Evolutionary conservation across 2,797 vertebrate species (phyloP).

Genomic region (Mergus octosetaceus): DNA sequence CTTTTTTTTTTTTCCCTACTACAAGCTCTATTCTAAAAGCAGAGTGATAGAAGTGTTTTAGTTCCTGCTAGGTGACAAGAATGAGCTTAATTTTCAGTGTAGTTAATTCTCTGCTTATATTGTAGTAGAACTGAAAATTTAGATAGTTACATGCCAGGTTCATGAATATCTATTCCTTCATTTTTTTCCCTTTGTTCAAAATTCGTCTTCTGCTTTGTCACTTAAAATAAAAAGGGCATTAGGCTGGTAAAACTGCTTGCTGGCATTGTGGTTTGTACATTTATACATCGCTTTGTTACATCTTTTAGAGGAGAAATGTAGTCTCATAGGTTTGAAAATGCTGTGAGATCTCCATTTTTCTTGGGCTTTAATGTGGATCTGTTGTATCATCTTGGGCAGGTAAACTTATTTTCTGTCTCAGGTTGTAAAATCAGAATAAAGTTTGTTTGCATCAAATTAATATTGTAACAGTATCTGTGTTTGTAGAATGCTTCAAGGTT

Average conservation of each 20-base stretch:
- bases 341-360: slow-evolving; percentile 5
- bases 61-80: slow-evolving; percentile 14
- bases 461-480: not conserved
- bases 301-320: not conserved
- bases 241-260: not conserved
- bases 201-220: not conserved
- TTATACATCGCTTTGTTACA: not conserved
- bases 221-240: not conserved
- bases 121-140: not conserved
- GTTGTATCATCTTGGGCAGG: not conserved
- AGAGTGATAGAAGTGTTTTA: not conserved
- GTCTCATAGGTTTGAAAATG: slow-evolving; percentile 1
- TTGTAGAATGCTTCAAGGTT: not conserved
- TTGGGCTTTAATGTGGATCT: not conserved
- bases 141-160: not conserved
- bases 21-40: not conserved
- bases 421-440: not conserved
- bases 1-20: not conserved
- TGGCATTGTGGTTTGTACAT: not conserved
- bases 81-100: not conserved
- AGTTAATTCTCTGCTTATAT: not conserved
- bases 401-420: not conserved
- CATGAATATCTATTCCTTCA: not conserved
- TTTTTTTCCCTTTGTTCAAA: not conserved
- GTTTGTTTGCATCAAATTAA: not conserved